Evolutionary conservation across 1,140 invertebrate genomes (phyloP), one percentile per base, ranked within the genome.

Genomic region (Helicoverpa zea): DNA sequence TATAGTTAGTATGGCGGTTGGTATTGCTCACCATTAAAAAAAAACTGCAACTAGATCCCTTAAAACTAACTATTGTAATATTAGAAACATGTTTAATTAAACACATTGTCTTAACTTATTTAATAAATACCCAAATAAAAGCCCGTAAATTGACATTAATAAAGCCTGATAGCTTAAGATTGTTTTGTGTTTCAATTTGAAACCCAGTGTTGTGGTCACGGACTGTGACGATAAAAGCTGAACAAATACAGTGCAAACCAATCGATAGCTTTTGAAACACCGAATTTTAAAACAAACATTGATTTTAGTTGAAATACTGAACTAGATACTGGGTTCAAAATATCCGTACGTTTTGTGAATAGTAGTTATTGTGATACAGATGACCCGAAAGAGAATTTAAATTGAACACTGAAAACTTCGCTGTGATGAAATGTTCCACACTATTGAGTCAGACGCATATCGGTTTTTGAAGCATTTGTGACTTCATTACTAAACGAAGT

Each of bases 381-480:
- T 68, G 43, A 18, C 23, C 16, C 18, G 12, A 51, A 49, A 16
- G 16, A 16, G 12, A 68, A 43, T 68, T 23, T 49, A n/a, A 68
- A 68, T 68, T 68, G 10, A 16, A 68, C 16, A 1, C 18, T 49
- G 10, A 49, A 49, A 49, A 68, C 10, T 18, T 18, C 58, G 3
- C 13, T 30, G 13, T 29, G 10, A 47, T 51, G n/a, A 47, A 68
- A 68, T 23, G n/a, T 49, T 23, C 16, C 35, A 3, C 16, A 18
- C 18, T 23, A 68, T 68, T 68, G 64, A 16, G 43, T 64, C n/a
- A n/a, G n/a, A 68, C 35, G 18, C 18, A 18, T 63, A 49, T n/a
- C 3, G 5, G n/a, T 43, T 35, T 64, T 64, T 47, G 30, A 43
- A n/a, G 35, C n/a, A 64, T 64, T 4, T 64, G 9, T 64, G 7